These are phyloP conservation scores for Aplochiton taeniatus DNA, from an alignment of 2,797 vertebrate species.

Conservation along the genomic window DNA sequence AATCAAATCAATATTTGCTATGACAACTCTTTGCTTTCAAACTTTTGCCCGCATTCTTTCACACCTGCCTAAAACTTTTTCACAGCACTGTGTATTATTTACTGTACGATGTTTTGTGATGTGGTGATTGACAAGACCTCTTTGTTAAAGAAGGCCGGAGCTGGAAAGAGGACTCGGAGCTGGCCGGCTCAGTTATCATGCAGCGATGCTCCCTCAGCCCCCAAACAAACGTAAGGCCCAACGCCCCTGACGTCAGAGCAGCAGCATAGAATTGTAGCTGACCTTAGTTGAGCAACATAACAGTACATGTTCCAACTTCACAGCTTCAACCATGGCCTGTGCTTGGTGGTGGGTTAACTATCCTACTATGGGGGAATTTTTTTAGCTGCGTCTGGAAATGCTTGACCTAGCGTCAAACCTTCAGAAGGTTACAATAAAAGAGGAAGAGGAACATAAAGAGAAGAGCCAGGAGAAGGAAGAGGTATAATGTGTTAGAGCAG, in stretches of 20 bases:
- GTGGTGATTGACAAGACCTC: not conserved
- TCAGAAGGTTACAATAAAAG: conserved; percentile 51
- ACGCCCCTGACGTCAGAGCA: not conserved
- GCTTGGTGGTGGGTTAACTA: not conserved
- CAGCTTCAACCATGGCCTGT: not conserved
- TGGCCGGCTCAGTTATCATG: conserved; percentile 83
- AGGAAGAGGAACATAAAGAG: conserved; percentile 44
- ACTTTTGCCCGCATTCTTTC: too few relatives aligned
- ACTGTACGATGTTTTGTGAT: not conserved
- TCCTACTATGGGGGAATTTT: conserved; percentile 34
- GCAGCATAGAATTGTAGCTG: not conserved
- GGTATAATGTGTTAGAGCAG: conserved; percentile 29
- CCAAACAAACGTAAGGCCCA: conserved; percentile 78
- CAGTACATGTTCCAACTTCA: not conserved
- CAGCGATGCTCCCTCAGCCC: conserved; percentile 85
- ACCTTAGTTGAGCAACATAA: not conserved
- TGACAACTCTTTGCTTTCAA: too few relatives aligned
- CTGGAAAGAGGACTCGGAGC: conserved; percentile 85
- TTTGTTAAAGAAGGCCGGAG: conserved; percentile 71
- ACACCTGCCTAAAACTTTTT: too few relatives aligned
- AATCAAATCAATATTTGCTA: too few relatives aligned
- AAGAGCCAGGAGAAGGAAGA: conserved; percentile 23
- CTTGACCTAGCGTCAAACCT: conserved; percentile 57
- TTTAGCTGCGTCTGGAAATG: conserved; percentile 61
- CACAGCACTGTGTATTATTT: too few relatives aligned